These are phyloP conservation scores for Drosophila arawakana DNA, from an alignment of 1,140 invertebrate species.

Conservation along the genomic window DNA sequence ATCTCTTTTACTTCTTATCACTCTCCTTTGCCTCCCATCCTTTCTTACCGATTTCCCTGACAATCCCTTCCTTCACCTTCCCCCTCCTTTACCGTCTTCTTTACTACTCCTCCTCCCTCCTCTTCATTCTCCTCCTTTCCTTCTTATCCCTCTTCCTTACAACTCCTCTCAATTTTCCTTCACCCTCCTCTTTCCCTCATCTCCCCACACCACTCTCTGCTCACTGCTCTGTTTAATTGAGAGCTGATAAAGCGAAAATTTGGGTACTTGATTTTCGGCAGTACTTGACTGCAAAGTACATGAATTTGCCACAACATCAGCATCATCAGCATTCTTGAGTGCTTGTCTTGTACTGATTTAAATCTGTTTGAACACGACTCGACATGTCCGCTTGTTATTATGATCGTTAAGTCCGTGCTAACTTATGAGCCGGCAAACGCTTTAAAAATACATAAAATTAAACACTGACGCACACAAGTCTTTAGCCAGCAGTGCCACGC, in stretches of 20 bases:
- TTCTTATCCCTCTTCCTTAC: background rate
- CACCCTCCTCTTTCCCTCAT: background rate
- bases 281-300: slow-evolving; percentile 49
- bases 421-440: slow-evolving; percentile 49
- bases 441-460: slow-evolving; percentile 80
- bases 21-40: no score
- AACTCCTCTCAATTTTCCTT: no score
- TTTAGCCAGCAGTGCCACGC: background rate
- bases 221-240: slow-evolving; percentile 30
- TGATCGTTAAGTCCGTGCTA: slow-evolving; percentile 45
- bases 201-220: background rate
- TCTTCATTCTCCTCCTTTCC: background rate
- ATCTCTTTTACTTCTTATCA: no score
- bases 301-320: slow-evolving; percentile 52
- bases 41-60: no score
- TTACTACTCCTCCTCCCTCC: background rate
- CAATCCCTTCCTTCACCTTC: no score
- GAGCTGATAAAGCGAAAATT: slow-evolving; percentile 43
- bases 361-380: slow-evolving; percentile 42
- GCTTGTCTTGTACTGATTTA: slow-evolving; percentile 43
- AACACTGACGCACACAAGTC: slow-evolving; percentile 69
- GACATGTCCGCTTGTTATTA: slow-evolving; percentile 70
- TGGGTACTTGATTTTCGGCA: slow-evolving; percentile 10
- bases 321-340: slow-evolving; percentile 46
- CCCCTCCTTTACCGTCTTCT: no score